Percentiles rank a stretch among this genome's conserved stretches.
Conservation (phyloP, 2,888 invertebrate species). For the Sturmia bella region DNA sequence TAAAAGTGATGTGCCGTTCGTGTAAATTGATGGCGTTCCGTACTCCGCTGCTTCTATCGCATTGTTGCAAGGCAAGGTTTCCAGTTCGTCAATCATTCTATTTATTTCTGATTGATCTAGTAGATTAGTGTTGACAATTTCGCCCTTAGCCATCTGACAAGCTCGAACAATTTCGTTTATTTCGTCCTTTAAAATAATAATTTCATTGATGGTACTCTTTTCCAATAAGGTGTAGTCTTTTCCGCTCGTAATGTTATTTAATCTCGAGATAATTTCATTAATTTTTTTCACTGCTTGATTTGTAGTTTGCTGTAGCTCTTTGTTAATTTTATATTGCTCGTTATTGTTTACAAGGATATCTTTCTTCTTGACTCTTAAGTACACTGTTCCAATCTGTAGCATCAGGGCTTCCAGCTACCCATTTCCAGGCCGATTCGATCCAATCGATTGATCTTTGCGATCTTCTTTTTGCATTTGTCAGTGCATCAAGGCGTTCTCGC, state of each 20-base stretch:
- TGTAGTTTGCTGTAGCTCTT: slow-evolving; percentile 17
- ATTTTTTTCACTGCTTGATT: slow-evolving; percentile 11
- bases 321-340: slow-evolving; percentile 37
- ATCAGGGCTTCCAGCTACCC: background rate
- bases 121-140: slow-evolving; percentile 36
- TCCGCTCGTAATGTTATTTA: slow-evolving; percentile 22
- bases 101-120: background rate
- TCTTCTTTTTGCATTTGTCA: slow-evolving; percentile 12
- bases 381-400: slow-evolving; percentile 22
- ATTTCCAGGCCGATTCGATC: too few species aligned
- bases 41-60: slow-evolving; percentile 28
- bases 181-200: slow-evolving; percentile 19
- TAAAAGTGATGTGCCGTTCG: slow-evolving; percentile 16
- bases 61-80: slow-evolving; percentile 20
- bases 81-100: slow-evolving; percentile 15
- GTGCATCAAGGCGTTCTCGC: slow-evolving; percentile 15
- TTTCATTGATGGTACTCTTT: slow-evolving; percentile 25
- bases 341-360: slow-evolving; percentile 21
- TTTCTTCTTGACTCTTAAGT: slow-evolving; percentile 16
- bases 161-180: slow-evolving; percentile 46
- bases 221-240: slow-evolving; percentile 22
- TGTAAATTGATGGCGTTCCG: slow-evolving; percentile 20
- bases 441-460: background rate
- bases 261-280: slow-evolving; percentile 10
- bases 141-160: slow-evolving; percentile 24